A percentile compares a stretch with the other conserved stretches of the same genome.
phyloP scores from a whole-genome alignment of 2,888 invertebrate genomes.

The Scaptodrosophila latifasciaeformis region DNA sequence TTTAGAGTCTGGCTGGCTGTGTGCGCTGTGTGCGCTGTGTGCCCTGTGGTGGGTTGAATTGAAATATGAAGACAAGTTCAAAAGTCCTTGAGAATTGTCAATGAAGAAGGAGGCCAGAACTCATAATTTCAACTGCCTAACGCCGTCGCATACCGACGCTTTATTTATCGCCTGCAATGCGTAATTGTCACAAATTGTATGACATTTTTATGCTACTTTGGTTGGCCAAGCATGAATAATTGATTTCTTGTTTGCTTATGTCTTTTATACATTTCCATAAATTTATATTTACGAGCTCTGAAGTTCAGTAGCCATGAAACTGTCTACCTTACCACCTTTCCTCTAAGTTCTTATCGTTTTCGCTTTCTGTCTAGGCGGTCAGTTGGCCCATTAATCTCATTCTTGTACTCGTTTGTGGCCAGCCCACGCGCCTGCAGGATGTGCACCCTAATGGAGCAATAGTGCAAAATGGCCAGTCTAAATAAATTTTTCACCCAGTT shows the following conservation, averaged over 20 bases:
- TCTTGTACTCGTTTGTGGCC: conserved; percentile 16
- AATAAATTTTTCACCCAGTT: too few species aligned
- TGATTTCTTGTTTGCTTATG: conserved; percentile 54
- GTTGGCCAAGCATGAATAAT: conserved; percentile 49
- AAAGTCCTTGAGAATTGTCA: conserved; percentile 52
- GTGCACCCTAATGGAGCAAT: conserved; percentile 13
- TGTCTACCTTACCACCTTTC: too few species aligned
- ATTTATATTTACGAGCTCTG: conserved; percentile 2
- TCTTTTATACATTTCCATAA: neutral
- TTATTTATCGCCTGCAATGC: conserved; percentile 63
- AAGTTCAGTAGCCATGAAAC: too few species aligned
- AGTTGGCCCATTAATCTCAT: conserved; percentile 49
- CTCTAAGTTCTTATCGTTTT: conserved; percentile 54
- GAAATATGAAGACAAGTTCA: conserved; percentile 45
- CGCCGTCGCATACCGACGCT: conserved; percentile 33
- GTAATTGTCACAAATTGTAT: conserved; percentile 69
- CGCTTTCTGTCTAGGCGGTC: conserved; percentile 46
- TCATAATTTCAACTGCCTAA: conserved; percentile 28
- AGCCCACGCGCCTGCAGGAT: conserved; percentile 39
- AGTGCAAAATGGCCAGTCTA: too few species aligned
- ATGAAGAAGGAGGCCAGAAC: too few species aligned
- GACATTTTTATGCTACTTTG: conserved; percentile 64
- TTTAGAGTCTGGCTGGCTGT: conserved; percentile 43
- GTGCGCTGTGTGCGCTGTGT: neutral
- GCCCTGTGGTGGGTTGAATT: neutral